These are phyloP conservation scores for Syngnathus typhle DNA, from an alignment of 2,113 vertebrate species.

Conservation along the genomic window DNA sequence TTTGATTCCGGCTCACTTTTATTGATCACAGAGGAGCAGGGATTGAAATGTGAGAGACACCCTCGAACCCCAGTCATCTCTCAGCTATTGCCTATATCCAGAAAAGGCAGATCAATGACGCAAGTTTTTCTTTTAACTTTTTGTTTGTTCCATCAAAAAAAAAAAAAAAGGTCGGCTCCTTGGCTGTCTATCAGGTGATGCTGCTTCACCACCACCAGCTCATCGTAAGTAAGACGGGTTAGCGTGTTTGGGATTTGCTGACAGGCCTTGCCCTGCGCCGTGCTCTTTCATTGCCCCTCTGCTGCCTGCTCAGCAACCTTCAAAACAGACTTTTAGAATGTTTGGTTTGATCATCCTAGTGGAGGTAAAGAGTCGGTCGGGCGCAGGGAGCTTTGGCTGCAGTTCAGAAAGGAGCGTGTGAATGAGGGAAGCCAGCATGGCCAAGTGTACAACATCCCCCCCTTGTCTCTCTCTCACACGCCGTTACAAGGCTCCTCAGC, in stretches of 20 bases:
- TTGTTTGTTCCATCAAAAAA: constrained; percentile 6
- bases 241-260: constrained; percentile 36
- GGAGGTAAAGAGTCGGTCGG: constrained; percentile 20
- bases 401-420: constrained; percentile 40
- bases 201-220: constrained; percentile 40
- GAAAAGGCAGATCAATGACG: constrained; percentile 54
- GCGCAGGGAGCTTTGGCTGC: constrained; percentile 12
- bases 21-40: constrained; percentile 66
- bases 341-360: constrained; percentile 36
- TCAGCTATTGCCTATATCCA: constrained; percentile 68
- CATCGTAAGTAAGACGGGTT: constrained; percentile 30
- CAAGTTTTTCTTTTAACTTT: constrained; percentile 55
- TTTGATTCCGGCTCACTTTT: constrained; percentile 68
- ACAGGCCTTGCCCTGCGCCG: constrained; percentile 17
- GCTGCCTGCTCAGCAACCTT: constrained; percentile 26
- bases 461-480: constrained; percentile 3
- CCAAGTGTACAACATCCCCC: constrained; percentile 26
- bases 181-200: constrained; percentile 48
- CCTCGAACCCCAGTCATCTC: constrained; percentile 61
- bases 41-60: constrained; percentile 68
- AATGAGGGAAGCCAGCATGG: constrained; percentile 33
- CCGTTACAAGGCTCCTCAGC: background rate
- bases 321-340: constrained; percentile 37
- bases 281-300: constrained; percentile 22
- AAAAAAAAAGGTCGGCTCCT: constrained; percentile 54